Base-by-base conservation (phyloP, 92 coral and sea anemone species). In the Scolanthus callimorphus region DNA sequence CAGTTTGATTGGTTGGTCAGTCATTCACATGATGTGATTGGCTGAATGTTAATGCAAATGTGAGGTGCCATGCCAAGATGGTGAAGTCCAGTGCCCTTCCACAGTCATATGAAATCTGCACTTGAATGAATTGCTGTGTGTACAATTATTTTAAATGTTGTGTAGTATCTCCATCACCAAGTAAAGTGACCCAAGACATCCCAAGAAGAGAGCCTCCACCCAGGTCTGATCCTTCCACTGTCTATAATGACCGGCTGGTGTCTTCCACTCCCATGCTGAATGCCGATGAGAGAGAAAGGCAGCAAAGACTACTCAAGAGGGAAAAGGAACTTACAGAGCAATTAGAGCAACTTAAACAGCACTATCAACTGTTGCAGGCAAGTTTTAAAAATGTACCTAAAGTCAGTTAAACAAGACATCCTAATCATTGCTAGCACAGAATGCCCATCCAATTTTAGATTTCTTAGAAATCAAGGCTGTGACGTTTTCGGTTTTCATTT, bases 251-350 rank as follows among this genome's bases (percentile, higher is more conserved):
- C 17, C 88, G 96, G 11, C 73, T 92, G 15, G 91, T 85, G 21
- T 82, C 98, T 19, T 92, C 98, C n/a, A 92, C 98, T 49, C 98
- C 98, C 25, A 76, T 88, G 12, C 90, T 84, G 24, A 81, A 81
- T 23, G 58, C 74, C 25, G 96, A 79, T 24, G 92, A 92, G 56
- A 74, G 94, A 20, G 78, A 73, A 43, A 79, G 53, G 39, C 98
- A 76, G 11, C 97, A 91, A 4, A 79, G 83, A 27, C 80, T 91
- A 25, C 70, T 78, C 49, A 73, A 65, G 30, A 65, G 89, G 61
- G 97, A 91, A 47, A 74, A 67, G 31, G 70, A 65, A 31, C 64
- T 91, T 11, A 78, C 91, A 15, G 80, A 70, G 2, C 91, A 91
- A 58, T 59, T 91, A 29, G 44, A 65, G 11, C 83, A 79, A 29